Conservation (phyloP, 2,888 invertebrate genomes). For the Horisme vitalbata region DNA sequence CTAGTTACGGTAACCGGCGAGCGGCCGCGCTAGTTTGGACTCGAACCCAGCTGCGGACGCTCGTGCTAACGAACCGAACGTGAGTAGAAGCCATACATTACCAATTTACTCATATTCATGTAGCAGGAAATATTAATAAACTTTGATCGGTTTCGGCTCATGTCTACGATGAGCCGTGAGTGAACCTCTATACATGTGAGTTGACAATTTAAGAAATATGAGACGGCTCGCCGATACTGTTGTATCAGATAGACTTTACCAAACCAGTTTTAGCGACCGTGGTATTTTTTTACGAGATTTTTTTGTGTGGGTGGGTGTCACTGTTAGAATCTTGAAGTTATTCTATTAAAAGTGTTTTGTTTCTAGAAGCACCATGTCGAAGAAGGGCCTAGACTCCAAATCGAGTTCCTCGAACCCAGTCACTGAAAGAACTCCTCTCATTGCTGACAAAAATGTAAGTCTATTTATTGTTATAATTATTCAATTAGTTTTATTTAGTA, state of each 20-base stretch:
- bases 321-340: not conserved
- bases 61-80: slow-evolving; percentile 24
- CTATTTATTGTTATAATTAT: not conserved
- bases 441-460: slow-evolving; percentile 56
- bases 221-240: not conserved
- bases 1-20: not conserved
- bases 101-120: slow-evolving; percentile 41
- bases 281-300: slow-evolving; percentile 13
- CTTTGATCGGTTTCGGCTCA: slow-evolving; percentile 29
- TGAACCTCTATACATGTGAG: not conserved
- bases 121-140: slow-evolving; percentile 44
- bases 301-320: slow-evolving; percentile 13
- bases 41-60: slow-evolving; percentile 22
- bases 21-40: slow-evolving; percentile 28
- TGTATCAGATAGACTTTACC: slow-evolving; percentile 16
- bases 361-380: slow-evolving; percentile 51
- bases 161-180: not conserved
- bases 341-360: slow-evolving; percentile 17
- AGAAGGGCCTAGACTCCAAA: slow-evolving; percentile 43
- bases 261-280: slow-evolving; percentile 18
- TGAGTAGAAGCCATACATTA: slow-evolving; percentile 47
- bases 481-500: not conserved
- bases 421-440: slow-evolving; percentile 63
- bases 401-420: slow-evolving; percentile 36
- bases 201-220: not conserved